phyloP scores from a whole-genome alignment of 2,113 vertebrate species.

The Myotis brandtii region DNA sequence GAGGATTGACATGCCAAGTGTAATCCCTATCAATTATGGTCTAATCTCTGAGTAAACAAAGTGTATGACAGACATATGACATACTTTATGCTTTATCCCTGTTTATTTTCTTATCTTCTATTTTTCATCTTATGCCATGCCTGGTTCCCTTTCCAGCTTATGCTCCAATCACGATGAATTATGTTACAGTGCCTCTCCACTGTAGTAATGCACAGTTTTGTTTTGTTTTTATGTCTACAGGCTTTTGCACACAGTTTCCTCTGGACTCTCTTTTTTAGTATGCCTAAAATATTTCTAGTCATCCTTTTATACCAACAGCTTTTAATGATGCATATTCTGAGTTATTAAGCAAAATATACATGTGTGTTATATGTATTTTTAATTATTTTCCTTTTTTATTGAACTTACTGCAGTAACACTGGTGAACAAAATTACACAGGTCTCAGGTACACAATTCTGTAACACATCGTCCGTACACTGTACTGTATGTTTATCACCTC shows the following conservation, averaged over 20 bases:
- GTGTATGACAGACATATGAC: slow-evolving; percentile 31
- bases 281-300: not conserved
- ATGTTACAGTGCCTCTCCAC: not conserved
- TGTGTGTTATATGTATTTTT: not conserved
- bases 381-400: not conserved
- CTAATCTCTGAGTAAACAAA: slow-evolving; percentile 58
- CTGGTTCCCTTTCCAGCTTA: not conserved
- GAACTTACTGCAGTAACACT: too few relatives aligned
- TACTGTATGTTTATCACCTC: too few relatives aligned
- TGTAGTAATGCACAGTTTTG: not conserved
- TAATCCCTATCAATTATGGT: slow-evolving; percentile 31
- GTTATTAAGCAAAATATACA: not conserved
- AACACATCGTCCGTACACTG: too few relatives aligned
- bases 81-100: slow-evolving; percentile 30
- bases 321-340: not conserved
- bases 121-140: slow-evolving; percentile 41
- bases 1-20: not conserved
- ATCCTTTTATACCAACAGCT: not conserved
- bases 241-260: not conserved
- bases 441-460: too few relatives aligned
- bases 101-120: slow-evolving; percentile 50
- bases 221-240: not conserved
- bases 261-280: not conserved
- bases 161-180: slow-evolving; percentile 48
- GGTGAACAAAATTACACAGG: too few relatives aligned